These are phyloP conservation scores for Sitobion miscanthi DNA, from an alignment of 1,140 invertebrate species.

Conservation along the genomic window DNA sequence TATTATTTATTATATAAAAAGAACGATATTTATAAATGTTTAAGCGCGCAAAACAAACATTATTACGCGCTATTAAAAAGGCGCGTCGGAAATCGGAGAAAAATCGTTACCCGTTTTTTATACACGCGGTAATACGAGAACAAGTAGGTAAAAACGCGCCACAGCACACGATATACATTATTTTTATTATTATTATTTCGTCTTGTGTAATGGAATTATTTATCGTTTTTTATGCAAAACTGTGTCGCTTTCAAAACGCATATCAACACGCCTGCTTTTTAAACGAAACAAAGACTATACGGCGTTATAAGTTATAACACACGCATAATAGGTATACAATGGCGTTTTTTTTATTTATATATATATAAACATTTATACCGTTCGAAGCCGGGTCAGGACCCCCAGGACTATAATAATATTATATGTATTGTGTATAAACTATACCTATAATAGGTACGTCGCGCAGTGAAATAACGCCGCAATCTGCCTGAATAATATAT, in stretches of 20 bases:
- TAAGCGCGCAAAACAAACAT: neutral
- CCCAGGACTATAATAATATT: neutral
- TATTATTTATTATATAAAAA: neutral
- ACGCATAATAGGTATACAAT: slow-evolving; percentile 15
- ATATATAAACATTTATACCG: neutral
- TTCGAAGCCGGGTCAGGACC: neutral
- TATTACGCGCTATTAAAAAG: neutral
- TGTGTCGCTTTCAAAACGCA: slow-evolving; percentile 30
- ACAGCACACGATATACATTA: slow-evolving; percentile 17
- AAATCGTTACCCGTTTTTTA: neutral
- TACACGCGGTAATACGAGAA: neutral
- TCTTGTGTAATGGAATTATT: slow-evolving; percentile 24
- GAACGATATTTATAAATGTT: neutral
- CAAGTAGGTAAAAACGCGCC: neutral
- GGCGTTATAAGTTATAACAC: slow-evolving; percentile 14
- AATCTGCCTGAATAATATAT: neutral
- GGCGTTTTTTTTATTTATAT: neutral
- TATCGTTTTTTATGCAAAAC: slow-evolving; percentile 17
- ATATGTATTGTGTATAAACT: slow-evolving; percentile 1
- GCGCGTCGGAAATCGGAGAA: neutral
- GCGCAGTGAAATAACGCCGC: neutral
- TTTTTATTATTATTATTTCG: slow-evolving; percentile 22
- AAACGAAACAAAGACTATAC: slow-evolving; percentile 2
- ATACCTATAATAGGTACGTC: neutral
- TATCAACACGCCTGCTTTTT: slow-evolving; percentile 10